Evolutionary conservation across 1,140 invertebrate genomes (phyloP), one percentile per base, ranked within the genome.

Genomic region (Mamestra configurata): DNA sequence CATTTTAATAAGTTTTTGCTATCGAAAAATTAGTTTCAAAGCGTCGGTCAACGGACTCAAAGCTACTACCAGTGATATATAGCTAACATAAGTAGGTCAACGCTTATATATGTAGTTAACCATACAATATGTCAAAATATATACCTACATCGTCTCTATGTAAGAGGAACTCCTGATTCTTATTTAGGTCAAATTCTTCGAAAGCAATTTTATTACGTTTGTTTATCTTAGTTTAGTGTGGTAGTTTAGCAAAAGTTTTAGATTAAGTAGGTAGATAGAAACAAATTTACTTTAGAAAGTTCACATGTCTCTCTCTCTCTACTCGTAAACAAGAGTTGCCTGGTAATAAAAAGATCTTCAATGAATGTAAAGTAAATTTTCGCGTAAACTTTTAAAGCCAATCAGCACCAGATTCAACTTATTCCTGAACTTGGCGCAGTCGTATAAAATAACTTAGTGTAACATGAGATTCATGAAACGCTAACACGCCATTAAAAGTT

Each of bases 31-130:
- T 66, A 43, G 61, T 11, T 66, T 66, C 1, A 3, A 22, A 68
- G 64, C 64, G 31, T 31, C 68, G 27, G 15, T 24, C 18, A 53
- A 71, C 15, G 46, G 15, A 53, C 24, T 71, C 22, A 31, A 27
- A n/a, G 46, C 68, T 68, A 46, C 64, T 71, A 71, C 46, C 40
- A 43, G 5, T 24, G 13, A 51, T 53, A 27, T 53, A 71, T 71
- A 13, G n/a, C 68, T 5, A 46, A 53, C 27, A 55, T 1, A 57
- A 73, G 4, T 73, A 57, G 70, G 70, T 73, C 70, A 73, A 37
- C 24, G 27, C 13, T 70, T 51, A 71, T 13, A 51, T 57, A 73
- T 13, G 46, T 57, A 73, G 27, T 55, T 57, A 11, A 49, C 43
- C 22, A 43, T 35, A 35, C 6, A 15, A 70, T 27, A 70, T 70